These are phyloP conservation scores for silkworm (Bombyx mori) DNA, from an alignment of 1,140 invertebrate species.

Conservation along the genomic window ASM3026992v2 NC_085117.1:14530001-14530500, in stretches of 20 bases:
- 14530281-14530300: constrained; percentile 27
- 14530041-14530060: constrained; percentile 56
- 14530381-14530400: too few species aligned
- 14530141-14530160: constrained; percentile 34
- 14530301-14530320: too few species aligned
- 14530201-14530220: constrained; percentile 58
- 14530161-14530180: constrained; percentile 60
- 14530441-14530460: too few species aligned
- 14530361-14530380: too few species aligned
- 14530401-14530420: too few species aligned
- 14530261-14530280: constrained; percentile 21
- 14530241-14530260: constrained; percentile 49
- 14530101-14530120: constrained; percentile 18
- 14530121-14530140: constrained; percentile 19
- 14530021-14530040: constrained; percentile 65
- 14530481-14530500: too few species aligned
- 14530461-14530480: too few species aligned
- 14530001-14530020: constrained; percentile 60
- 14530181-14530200: constrained; percentile 54
- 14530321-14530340: too few species aligned
- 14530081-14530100: constrained; percentile 18
- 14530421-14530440: too few species aligned
- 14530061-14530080: constrained; percentile 26
- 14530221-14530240: constrained; percentile 64
- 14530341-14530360: too few species aligned